phyloP scores from a whole-genome alignment of 1,140 invertebrate genomes.

The Lepidotrigona ventralis region DNA sequence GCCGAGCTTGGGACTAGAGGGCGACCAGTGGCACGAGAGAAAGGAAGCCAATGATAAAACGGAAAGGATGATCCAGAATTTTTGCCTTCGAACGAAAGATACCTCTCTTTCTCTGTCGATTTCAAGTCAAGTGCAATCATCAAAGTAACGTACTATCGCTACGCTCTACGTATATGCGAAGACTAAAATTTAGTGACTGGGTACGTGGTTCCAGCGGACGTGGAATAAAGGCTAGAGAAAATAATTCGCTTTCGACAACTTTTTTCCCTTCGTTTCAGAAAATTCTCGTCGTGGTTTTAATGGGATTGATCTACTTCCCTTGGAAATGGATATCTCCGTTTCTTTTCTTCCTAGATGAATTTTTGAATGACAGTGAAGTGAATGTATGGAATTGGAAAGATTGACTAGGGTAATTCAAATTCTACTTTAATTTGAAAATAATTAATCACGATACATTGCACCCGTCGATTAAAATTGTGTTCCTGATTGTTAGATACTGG shows the following conservation, averaged over 20 bases:
- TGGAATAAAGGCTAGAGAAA: not conserved
- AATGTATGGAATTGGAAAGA: not conserved
- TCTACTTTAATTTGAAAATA: too few species aligned
- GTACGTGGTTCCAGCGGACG: not conserved
- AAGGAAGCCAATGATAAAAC: slow-evolving; percentile 7
- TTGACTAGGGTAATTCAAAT: too few species aligned
- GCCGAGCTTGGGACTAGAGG: slow-evolving; percentile 48
- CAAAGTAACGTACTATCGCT: not conserved
- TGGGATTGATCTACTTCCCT: not conserved
- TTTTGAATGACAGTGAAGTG: not conserved
- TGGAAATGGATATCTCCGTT: not conserved
- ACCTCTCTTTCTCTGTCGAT: not conserved
- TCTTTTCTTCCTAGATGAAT: not conserved
- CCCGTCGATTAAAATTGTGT: too few species aligned
- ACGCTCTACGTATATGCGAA: not conserved
- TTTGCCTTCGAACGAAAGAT: not conserved
- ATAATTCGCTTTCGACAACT: not conserved
- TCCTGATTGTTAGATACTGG: too few species aligned
- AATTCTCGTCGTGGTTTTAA: not conserved
- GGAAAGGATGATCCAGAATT: not conserved
- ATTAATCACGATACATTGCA: too few species aligned
- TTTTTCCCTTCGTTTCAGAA: not conserved
- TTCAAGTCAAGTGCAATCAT: not conserved
- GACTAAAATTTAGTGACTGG: not conserved
- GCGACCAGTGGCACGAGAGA: slow-evolving; percentile 28